These are phyloP conservation scores for Euphonia xanthogaster DNA, from an alignment of 2,797 vertebrate genomes.

Conservation along the genomic window DNA sequence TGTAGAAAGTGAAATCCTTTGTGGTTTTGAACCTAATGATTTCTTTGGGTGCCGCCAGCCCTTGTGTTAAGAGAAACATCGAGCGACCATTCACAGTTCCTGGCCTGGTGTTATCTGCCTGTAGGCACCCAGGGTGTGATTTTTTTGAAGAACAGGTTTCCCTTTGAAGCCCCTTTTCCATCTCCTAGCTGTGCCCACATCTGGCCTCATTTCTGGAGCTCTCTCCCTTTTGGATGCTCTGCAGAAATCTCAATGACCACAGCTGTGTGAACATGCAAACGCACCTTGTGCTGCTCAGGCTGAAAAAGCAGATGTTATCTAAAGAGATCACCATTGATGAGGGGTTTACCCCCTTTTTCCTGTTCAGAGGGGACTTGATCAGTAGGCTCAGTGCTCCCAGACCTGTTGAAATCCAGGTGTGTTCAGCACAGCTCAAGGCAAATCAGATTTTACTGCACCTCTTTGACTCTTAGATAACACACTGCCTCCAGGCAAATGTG, in stretches of 20 bases:
- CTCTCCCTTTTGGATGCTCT: background rate
- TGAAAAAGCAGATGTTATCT: background rate
- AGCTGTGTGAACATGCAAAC: background rate
- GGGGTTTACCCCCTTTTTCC: background rate
- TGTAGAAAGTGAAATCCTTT: background rate
- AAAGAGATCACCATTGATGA: background rate
- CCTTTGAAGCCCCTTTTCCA: background rate
- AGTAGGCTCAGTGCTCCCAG: background rate
- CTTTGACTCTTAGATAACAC: background rate
- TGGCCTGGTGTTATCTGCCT: fast-evolving
- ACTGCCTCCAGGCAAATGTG: background rate
- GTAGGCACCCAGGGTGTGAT: background rate
- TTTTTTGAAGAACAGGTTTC: background rate
- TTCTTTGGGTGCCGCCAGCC: background rate
- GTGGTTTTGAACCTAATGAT: background rate
- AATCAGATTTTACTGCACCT: background rate
- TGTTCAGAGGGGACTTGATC: background rate
- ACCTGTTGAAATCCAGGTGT: background rate
- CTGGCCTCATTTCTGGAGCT: background rate
- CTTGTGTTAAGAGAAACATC: background rate
- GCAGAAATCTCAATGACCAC: background rate
- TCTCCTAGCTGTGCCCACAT: background rate
- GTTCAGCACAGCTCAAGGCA: background rate
- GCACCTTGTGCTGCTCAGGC: background rate
- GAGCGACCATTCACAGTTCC: background rate